Percentiles rank a stretch among this genome's conserved stretches.
phyloP scores from a whole-genome alignment of 2,797 vertebrate genomes.

The Lagodon rhomboides region DNA sequence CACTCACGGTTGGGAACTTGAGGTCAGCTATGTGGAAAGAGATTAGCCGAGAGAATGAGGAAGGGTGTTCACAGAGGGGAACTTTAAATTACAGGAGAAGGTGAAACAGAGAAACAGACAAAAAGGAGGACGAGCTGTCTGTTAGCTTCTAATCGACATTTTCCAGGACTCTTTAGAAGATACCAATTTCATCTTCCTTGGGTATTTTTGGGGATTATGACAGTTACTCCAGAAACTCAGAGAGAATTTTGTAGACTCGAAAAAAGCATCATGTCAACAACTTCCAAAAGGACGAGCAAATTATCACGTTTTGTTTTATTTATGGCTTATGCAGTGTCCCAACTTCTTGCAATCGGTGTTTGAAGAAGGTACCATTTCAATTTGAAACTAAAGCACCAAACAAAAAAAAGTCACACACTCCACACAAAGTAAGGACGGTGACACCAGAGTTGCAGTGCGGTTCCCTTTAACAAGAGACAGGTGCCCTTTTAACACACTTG shows the following conservation, averaged over 20 bases:
- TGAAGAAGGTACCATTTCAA: background rate
- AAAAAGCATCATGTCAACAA: no score
- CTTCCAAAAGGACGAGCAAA: no score
- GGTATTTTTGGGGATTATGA: background rate
- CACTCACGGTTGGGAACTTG: constrained; percentile 27
- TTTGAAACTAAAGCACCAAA: constrained; percentile 8
- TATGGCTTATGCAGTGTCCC: no score
- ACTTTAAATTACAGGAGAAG: constrained; percentile 22
- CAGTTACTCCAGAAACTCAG: background rate
- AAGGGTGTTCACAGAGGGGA: constrained; percentile 21
- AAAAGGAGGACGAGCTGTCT: background rate
- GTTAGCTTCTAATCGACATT: background rate
- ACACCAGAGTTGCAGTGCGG: constrained; percentile 33
- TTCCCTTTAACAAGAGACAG: constrained; percentile 73
- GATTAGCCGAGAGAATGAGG: constrained; percentile 38
- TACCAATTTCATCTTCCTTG: background rate
- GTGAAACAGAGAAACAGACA: constrained; percentile 5
- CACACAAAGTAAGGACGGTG: background rate
- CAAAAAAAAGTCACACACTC: background rate
- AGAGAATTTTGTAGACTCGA: background rate
- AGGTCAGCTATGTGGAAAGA: constrained; percentile 61
- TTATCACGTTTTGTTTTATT: no score
- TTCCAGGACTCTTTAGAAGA: background rate
- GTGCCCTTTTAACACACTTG: constrained; percentile 70
- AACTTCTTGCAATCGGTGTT: background rate